A percentile compares a stretch with the other conserved stretches of the same genome.
Conservation (phyloP, 2,113 vertebrate species). For the Laticauda colubrina region DNA sequence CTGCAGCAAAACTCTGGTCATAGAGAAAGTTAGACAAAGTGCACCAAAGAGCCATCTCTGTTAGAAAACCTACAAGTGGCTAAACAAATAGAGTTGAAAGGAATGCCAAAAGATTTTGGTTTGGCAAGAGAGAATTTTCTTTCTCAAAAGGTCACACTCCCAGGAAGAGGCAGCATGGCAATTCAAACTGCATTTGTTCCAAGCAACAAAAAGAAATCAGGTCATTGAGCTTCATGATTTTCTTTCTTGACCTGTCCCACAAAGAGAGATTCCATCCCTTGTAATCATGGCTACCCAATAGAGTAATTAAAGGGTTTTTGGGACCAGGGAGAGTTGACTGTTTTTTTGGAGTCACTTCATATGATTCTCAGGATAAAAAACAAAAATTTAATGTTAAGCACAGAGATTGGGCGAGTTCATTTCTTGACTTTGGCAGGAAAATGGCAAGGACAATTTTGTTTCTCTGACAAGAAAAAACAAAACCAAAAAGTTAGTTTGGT, state of each 20-base stretch:
- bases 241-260: slow-evolving; percentile 30
- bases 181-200: slow-evolving; percentile 27
- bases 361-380: slow-evolving; percentile 36
- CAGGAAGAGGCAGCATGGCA: neutral
- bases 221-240: slow-evolving; percentile 39
- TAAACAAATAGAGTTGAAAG: neutral
- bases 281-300: slow-evolving; percentile 54
- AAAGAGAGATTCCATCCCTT: slow-evolving; percentile 12
- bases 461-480: slow-evolving; percentile 28
- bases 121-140: neutral
- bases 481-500: neutral
- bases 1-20: neutral
- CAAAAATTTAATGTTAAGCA: slow-evolving; percentile 44
- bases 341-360: slow-evolving; percentile 61
- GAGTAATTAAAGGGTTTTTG: slow-evolving; percentile 64
- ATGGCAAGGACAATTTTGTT: slow-evolving; percentile 43
- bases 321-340: slow-evolving; percentile 48
- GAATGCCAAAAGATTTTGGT: neutral
- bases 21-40: neutral
- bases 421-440: slow-evolving; percentile 53
- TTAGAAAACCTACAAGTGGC: neutral
- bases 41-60: neutral
- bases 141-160: slow-evolving; percentile 25
- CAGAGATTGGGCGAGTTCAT: slow-evolving; percentile 36
- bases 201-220: slow-evolving; percentile 13